Evolutionary conservation across 2,888 invertebrate species (phyloP).

Genomic region (Agrotis ipsilon): DNA sequence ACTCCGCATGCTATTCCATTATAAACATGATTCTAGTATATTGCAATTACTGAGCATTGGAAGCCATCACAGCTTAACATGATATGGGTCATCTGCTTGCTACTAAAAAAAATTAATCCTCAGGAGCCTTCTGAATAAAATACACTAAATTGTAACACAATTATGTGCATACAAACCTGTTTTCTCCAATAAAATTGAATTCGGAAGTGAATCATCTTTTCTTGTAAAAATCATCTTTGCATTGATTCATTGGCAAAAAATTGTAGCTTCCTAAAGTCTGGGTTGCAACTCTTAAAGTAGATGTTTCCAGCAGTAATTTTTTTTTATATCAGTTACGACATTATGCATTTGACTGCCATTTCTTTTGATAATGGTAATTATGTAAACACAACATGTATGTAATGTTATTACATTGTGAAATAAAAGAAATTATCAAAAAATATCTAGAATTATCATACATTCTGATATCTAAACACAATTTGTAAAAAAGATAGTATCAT

Average conservation of each 20-base stretch:
- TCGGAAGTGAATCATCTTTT: slow-evolving; percentile 16
- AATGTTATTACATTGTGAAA: too few species aligned
- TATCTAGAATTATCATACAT: neutral
- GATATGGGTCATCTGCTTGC: neutral
- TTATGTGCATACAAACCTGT: slow-evolving; percentile 24
- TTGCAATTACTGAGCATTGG: too few species aligned
- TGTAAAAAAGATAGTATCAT: too few species aligned
- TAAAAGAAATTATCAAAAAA: neutral
- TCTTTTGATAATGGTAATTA: neutral
- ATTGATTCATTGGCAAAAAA: neutral
- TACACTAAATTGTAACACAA: slow-evolving; percentile 9
- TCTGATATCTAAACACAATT: neutral
- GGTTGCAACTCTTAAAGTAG: neutral
- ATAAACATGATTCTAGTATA: too few species aligned
- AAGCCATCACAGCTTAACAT: neutral
- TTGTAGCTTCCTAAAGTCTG: neutral
- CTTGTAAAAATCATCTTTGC: neutral
- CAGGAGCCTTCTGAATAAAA: neutral
- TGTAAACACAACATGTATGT: too few species aligned
- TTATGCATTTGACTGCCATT: too few species aligned
- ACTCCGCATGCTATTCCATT: too few species aligned
- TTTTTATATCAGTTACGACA: neutral
- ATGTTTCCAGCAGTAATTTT: neutral
- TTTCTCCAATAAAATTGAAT: slow-evolving; percentile 12
- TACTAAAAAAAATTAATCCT: neutral